A percentile compares a stretch with the other conserved stretches of the same genome.
phyloP scores from a whole-genome alignment of 2,113 vertebrate species.

The Thermophis baileyi region DNA sequence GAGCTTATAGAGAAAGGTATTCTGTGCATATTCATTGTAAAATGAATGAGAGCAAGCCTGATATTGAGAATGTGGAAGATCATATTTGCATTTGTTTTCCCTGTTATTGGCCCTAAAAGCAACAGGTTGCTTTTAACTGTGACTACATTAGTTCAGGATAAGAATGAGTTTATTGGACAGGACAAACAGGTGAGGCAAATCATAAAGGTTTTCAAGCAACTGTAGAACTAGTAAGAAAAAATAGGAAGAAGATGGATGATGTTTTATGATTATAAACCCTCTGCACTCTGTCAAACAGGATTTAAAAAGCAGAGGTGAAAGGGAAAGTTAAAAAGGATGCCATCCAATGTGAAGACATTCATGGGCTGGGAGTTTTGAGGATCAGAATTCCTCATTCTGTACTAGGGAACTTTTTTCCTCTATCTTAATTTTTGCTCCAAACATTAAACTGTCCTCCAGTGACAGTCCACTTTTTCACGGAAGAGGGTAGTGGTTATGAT shows the following conservation, averaged over 20 bases:
- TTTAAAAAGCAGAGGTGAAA: neutral
- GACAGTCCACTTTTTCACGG: neutral
- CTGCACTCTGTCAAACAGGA: neutral
- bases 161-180: neutral
- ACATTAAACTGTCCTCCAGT: neutral
- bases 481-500: neutral
- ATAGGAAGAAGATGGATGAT: neutral
- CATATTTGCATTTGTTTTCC: neutral
- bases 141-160: neutral
- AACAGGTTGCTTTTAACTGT: neutral
- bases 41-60: neutral
- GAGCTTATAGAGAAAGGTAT: neutral
- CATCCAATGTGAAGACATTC: neutral
- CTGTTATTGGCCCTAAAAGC: neutral
- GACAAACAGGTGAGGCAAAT: neutral
- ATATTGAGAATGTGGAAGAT: neutral
- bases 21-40: neutral
- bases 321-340: neutral
- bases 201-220: neutral
- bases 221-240: neutral
- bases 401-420: neutral
- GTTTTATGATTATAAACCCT: neutral
- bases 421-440: neutral
- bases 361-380: too few relatives aligned
- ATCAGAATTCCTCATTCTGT: neutral